These are phyloP conservation scores for Achroia grisella DNA, from an alignment of 1,140 invertebrate species.

Conservation along the genomic window DNA sequence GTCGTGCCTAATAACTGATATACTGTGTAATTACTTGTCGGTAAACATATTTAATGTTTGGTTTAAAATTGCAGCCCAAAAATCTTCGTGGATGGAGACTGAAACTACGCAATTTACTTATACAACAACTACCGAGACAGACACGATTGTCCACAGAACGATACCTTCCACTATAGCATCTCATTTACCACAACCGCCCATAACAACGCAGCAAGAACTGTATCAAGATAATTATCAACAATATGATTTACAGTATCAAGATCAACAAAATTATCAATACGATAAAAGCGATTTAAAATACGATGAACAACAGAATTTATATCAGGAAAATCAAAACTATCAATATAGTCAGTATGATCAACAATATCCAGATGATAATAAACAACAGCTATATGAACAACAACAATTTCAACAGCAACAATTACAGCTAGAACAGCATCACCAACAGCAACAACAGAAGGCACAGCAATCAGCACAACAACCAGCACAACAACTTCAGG, in stretches of 20 bases:
- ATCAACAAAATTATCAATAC: slow-evolving; percentile 34
- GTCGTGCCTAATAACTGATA: slow-evolving; percentile 30
- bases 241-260: slow-evolving; percentile 74
- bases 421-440: slow-evolving; percentile 31
- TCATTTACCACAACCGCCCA: slow-evolving; percentile 40
- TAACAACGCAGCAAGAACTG: slow-evolving; percentile 49
- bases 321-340: slow-evolving; percentile 33
- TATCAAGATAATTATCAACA: slow-evolving; percentile 50
- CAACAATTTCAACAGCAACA: slow-evolving; percentile 26
- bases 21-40: slow-evolving; percentile 31
- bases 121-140: slow-evolving; percentile 39
- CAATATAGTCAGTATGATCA: slow-evolving; percentile 28
- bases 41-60: slow-evolving; percentile 37
- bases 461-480: slow-evolving; percentile 42
- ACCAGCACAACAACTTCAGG: slow-evolving; percentile 53
- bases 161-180: slow-evolving; percentile 44
- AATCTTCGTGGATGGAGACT: slow-evolving; percentile 55
- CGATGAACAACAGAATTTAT: slow-evolving; percentile 24
- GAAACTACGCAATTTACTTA: slow-evolving; percentile 54
- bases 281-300: slow-evolving; percentile 30
- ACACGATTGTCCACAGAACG: slow-evolving; percentile 43
- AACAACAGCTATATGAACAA: slow-evolving; percentile 24
- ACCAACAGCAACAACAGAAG: slow-evolving; percentile 38
- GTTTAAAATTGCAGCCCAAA: slow-evolving; percentile 60
- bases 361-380: slow-evolving; percentile 36